These are phyloP conservation scores for Alaudala cheleensis DNA, from an alignment of 2,113 vertebrate species.

Conservation along the genomic window DNA sequence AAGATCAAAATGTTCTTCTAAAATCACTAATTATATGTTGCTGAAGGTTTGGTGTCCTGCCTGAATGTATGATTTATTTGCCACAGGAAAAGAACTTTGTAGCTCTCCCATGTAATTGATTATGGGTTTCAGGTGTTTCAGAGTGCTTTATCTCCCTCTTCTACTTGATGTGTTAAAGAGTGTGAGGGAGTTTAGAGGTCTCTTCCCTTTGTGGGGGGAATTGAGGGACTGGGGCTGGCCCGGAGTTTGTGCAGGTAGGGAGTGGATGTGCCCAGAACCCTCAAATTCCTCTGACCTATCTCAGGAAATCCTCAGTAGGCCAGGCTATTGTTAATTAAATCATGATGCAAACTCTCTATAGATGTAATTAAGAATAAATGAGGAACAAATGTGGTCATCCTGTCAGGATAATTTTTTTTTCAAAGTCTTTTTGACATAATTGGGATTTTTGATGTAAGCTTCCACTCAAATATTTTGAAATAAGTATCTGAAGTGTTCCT, in stretches of 20 bases:
- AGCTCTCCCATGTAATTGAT: neutral
- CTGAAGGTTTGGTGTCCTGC: neutral
- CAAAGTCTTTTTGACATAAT: neutral
- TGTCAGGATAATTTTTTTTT: neutral
- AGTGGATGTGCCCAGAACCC: neutral
- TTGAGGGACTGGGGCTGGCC: neutral
- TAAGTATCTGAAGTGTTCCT: neutral
- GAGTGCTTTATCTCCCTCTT: neutral
- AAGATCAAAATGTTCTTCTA: conserved; percentile 15
- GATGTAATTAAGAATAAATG: neutral
- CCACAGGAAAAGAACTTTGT: neutral
- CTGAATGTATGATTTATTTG: neutral
- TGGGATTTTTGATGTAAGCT: neutral
- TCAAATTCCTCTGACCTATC: neutral
- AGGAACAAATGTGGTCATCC: neutral
- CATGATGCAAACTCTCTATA: neutral
- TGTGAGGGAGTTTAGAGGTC: neutral
- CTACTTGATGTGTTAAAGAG: neutral
- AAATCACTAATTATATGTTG: neutral
- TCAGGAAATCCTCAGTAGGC: neutral
- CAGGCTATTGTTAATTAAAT: neutral
- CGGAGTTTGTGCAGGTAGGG: neutral
- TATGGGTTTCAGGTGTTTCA: neutral
- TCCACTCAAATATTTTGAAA: neutral
- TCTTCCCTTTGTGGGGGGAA: neutral